A percentile compares a stretch with the other conserved stretches of the same genome.
These are phyloP conservation scores for Lytechinus variegatus DNA, from an alignment of 35 echinoderm and acorn worm species.

Conservation along the genomic window DNA sequence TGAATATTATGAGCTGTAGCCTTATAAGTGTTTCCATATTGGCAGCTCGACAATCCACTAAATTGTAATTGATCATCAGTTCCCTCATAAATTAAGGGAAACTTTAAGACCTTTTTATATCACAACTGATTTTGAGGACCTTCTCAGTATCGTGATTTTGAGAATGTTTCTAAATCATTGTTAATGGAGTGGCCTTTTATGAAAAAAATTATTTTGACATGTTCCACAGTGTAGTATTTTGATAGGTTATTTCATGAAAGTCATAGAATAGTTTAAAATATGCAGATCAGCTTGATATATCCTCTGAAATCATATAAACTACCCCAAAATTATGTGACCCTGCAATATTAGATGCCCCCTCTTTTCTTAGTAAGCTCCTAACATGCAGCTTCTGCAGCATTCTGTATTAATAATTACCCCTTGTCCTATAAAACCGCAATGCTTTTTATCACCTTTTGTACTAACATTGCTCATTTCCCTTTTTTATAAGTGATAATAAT, in stretches of 20 bases:
- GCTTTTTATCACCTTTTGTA: not conserved
- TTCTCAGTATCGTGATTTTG: too few relatives aligned
- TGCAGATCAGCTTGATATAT: not conserved
- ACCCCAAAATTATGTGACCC: not conserved
- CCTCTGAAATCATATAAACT: not conserved
- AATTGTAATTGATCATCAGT: too few relatives aligned
- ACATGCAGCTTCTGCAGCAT: not conserved
- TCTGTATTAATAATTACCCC: not conserved
- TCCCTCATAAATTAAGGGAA: too few relatives aligned
- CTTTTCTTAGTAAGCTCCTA: not conserved
- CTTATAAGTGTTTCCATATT: not conserved
- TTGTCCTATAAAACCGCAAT: not conserved
- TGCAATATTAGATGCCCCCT: not conserved
- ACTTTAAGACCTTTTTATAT: too few relatives aligned
- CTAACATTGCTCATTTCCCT: too few relatives aligned
- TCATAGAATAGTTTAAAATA: not conserved
- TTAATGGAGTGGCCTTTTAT: too few relatives aligned
- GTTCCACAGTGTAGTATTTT: not conserved
- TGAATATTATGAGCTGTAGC: not conserved
- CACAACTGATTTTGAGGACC: too few relatives aligned
- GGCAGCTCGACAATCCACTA: not conserved
- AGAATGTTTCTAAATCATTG: too few relatives aligned
- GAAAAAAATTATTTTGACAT: not conserved
- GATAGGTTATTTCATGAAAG: not conserved
- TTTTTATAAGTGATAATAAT: too few relatives aligned